Base-by-base conservation (phyloP, 2,797 vertebrate species). In the Sebastes iracundus region DNA sequence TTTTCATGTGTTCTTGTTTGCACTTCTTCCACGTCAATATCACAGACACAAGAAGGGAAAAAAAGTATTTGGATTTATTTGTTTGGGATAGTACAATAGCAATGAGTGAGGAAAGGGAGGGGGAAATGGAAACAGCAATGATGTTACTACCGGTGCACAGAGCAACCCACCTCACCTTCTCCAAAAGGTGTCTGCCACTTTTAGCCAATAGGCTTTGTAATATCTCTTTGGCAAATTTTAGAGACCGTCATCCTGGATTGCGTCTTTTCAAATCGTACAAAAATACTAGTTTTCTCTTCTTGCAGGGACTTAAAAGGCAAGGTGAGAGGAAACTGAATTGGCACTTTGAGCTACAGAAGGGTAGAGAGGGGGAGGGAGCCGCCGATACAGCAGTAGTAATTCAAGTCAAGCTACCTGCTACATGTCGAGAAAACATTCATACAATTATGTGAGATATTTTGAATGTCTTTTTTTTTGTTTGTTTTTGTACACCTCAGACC, bases 191-290 rank as follows among this genome's bases (percentile, higher is more conserved):
- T 91, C 89, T 89, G 83, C 81, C 85, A 75, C 77, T 86, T 53
- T 77, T 71, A 89, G 83, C 92, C 88, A 90, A 91, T 84, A 55
- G 81, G 81, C 88, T 85, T 90, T 87, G 60, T 66, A 77, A 60
- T 92, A 85, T 95, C 94, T 97, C 96, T 97, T 97, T 97, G 97
- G 97, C 96, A 97, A 96, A 96, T 95, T 87, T 81, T 90, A 96
- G 95, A 95, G 79, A 90, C 82, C 79, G 56, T 75, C 83, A 84
- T 92, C 90, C 75, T 85, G 76, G 86, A 94, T 88, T 80, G 67
- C 87, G 75, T 90, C 84, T 88, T 88, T 91, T 89, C 60, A 80
- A 84, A 85, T 84, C 28, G 72, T 96, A 96, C 90, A 97, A 96
- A 98, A 97, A 96, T 96, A 97, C 64, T 90, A 85, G 88, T 89